Conservation (phyloP, 2,888 invertebrate genomes). For the Mellilla xanthometata region DNA sequence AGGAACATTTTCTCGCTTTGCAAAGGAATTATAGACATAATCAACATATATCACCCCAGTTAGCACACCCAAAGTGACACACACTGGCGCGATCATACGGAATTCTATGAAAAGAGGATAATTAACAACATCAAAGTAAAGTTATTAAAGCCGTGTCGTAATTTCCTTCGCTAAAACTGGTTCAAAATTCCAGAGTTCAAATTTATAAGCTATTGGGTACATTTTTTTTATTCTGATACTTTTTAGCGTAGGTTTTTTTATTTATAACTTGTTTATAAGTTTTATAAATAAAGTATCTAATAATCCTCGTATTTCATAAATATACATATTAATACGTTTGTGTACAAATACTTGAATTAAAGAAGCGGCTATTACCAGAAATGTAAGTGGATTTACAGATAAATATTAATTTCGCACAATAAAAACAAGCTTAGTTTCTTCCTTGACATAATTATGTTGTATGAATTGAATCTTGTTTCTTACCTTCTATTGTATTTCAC, state of each 20-base stretch:
- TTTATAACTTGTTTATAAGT: too few species aligned
- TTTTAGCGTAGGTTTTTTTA: too few species aligned
- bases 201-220: background rate
- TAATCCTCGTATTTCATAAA: too few species aligned
- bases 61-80: conserved; percentile 11
- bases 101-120: conserved; percentile 19
- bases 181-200: conserved; percentile 5
- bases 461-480: conserved; percentile 18
- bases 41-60: conserved; percentile 2
- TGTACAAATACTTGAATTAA: too few species aligned
- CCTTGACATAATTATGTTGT: conserved; percentile 3
- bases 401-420: too few species aligned
- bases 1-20: conserved; percentile 3
- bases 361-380: too few species aligned
- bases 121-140: conserved; percentile 19
- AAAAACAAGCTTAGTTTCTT: too few species aligned
- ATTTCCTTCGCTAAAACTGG: conserved; percentile 18
- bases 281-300: too few species aligned
- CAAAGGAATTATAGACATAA: conserved; percentile 9
- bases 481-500: conserved; percentile 28
- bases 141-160: conserved; percentile 12
- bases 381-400: too few species aligned
- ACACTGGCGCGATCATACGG: conserved; percentile 10
- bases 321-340: too few species aligned
- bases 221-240: too few species aligned